Base-by-base conservation (phyloP, 2,113 vertebrate species). In the Ceratotherium simum region DNA sequence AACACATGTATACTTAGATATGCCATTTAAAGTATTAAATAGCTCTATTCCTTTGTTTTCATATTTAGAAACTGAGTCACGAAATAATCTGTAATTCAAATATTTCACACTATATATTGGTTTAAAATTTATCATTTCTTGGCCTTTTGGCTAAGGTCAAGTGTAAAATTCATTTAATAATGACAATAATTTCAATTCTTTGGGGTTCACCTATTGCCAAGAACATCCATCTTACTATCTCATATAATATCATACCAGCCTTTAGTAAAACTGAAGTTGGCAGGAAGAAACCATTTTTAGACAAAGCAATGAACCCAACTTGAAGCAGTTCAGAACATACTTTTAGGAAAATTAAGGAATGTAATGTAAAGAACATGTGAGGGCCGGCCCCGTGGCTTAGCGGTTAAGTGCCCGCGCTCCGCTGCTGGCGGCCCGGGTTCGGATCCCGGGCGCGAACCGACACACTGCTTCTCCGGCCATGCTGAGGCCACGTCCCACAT, bases 51-150 rank as follows among this genome's bases (percentile, higher is more conserved):
- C 17, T 96, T 78, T 82, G 29, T 18, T 89, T 94, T 79, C 36
- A 65, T 62, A 91, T 96, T 80, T 75, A 85, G 70, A 96, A 97
- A 56, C 91, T 13, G 51, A 95, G 39, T 81, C 12, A 93, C 86
- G 12, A 97, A 91, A 72, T 90, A 87, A 84, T 31, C 36, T 75
- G 8, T 85, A 33, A 27, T 3, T 58, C 11, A 56, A 95, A 94
- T 36, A 78, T 27, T 91, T 94, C 29, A 78, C 0, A 72, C 10
- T 6, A 33, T 5, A 46, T 17, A 51, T 17, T 84, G 5, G n/a
- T 51, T 64, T 91, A 82, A 78, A 79, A 60, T 58, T 17, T 80
- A 42, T 42, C 42, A 42, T 42, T 42, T 42, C 42, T 42, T 5
- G 42, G 42, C 42, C 42, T 42, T 42, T 42, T 42, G 42, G 42